Evolutionary conservation across 92 coral and sea anemone species (phyloP).

Genomic region (Heliopora coerulea): DNA sequence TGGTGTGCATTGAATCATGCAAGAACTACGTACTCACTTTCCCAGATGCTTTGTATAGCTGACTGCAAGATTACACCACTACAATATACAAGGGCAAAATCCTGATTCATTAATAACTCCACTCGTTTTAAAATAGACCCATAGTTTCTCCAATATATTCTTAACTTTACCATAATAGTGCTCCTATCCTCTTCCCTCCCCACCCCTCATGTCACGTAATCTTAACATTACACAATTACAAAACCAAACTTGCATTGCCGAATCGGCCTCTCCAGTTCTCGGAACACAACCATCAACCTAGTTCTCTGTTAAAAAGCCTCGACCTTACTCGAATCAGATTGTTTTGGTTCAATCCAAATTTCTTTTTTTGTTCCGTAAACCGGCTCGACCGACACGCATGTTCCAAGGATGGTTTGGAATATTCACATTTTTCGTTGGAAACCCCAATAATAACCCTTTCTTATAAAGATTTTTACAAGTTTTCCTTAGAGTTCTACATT

Average conservation of each 20-base stretch:
- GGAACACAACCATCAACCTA: too few relatives aligned
- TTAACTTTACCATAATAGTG: background rate
- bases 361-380: background rate
- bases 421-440: background rate
- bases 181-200: constrained; percentile 10
- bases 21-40: background rate
- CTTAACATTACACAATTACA: background rate
- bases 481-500: background rate
- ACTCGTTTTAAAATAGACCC: background rate
- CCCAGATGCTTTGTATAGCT: background rate
- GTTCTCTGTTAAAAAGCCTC: too few relatives aligned
- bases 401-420: background rate
- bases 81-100: background rate
- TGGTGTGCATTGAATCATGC: background rate
- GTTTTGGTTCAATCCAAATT: too few relatives aligned
- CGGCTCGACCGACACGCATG: background rate
- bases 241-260: too few relatives aligned
- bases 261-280: too few relatives aligned
- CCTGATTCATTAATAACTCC: background rate
- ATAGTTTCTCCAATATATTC: constrained; percentile 1
- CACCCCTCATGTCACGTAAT: background rate
- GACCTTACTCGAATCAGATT: too few relatives aligned
- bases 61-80: background rate
- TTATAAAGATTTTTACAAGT: background rate
- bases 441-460: background rate